A percentile compares a stretch with the other conserved stretches of the same genome.
Conservation (phyloP, 2,113 vertebrate species). For the Neotoma lepida region DNA sequence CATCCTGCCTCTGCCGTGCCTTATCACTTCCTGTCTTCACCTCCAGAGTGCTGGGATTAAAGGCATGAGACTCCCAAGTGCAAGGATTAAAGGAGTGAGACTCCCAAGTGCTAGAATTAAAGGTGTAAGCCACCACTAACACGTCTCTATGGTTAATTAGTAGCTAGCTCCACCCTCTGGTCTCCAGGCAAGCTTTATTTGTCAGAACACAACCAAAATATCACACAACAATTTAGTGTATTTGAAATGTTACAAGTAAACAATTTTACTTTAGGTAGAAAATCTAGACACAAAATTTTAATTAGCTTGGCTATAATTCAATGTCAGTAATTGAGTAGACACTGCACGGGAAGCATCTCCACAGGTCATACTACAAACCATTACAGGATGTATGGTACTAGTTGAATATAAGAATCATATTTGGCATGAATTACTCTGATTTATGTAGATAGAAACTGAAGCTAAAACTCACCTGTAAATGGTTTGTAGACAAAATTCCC, state of each 20-base stretch:
- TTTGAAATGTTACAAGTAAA: slow-evolving; percentile 14
- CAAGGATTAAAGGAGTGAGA: too few relatives aligned
- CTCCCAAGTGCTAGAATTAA: too few relatives aligned
- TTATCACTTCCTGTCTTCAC: too few relatives aligned
- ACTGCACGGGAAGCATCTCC: background rate
- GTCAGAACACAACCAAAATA: too few relatives aligned
- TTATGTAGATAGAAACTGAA: background rate
- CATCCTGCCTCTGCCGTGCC: too few relatives aligned
- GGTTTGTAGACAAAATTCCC: background rate
- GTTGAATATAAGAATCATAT: background rate
- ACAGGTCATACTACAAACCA: background rate
- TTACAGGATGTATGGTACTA: background rate
- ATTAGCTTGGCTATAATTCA: background rate
- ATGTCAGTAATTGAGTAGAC: background rate
- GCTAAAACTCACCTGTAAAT: background rate
- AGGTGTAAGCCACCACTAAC: too few relatives aligned
- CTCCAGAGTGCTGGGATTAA: too few relatives aligned
- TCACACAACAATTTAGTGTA: background rate
- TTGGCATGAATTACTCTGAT: background rate
- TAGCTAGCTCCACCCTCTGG: too few relatives aligned
- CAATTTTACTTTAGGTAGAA: slow-evolving; percentile 15
- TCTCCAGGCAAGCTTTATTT: too few relatives aligned
- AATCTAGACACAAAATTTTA: background rate
- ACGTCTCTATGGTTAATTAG: too few relatives aligned
- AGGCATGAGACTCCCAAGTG: too few relatives aligned